phyloP scores from a whole-genome alignment of 92 coral and sea anemone species.

The Parazoanthus atlanticus region DNA sequence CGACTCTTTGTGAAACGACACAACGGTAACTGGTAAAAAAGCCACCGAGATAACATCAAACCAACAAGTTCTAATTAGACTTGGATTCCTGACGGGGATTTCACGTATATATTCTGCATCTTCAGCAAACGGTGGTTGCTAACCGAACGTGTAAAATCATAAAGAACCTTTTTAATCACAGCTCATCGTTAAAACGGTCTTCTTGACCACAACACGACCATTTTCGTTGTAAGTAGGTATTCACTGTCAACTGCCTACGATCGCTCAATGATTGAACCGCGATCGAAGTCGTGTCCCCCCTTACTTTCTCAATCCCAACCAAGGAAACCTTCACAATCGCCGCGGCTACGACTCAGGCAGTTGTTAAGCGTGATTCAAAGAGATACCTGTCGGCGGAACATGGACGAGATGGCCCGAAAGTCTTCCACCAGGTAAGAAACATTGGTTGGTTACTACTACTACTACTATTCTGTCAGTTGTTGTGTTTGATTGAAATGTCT shows the following conservation, averaged over 20 bases:
- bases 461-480: no score
- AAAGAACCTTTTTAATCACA: not conserved
- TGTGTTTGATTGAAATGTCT: no score
- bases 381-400: slow-evolving; percentile 26
- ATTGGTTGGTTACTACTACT: no score
- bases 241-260: not conserved
- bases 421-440: slow-evolving; percentile 21
- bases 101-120: not conserved
- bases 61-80: not conserved
- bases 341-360: slow-evolving; percentile 9
- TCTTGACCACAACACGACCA: not conserved
- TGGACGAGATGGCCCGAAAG: slow-evolving; percentile 21
- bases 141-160: not conserved
- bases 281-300: slow-evolving; percentile 16
- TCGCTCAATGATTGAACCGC: slow-evolving; percentile 9
- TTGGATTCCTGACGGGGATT: not conserved
- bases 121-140: no score
- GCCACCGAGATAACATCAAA: not conserved
- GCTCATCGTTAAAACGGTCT: not conserved
- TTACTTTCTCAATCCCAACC: not conserved
- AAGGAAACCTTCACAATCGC: not conserved
- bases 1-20: no score
- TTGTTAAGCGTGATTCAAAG: slow-evolving; percentile 3
- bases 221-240: not conserved
- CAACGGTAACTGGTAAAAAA: no score